Conservation (phyloP, 2,888 invertebrate species). For the Dasypolia templi region DNA sequence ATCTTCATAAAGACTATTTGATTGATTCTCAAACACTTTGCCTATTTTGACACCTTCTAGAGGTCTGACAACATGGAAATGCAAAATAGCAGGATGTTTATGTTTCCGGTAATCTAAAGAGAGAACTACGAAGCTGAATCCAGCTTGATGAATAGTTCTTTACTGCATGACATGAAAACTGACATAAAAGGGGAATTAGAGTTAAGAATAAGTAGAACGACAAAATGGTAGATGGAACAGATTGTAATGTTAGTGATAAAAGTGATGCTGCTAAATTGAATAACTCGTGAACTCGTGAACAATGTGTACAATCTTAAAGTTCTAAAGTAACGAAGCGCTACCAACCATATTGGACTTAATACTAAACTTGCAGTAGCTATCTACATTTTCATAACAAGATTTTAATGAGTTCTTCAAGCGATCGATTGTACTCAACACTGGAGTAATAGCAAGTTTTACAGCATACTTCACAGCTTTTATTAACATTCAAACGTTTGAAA, state of each 20-base stretch:
- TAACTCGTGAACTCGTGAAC: neutral
- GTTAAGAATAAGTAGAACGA: neutral
- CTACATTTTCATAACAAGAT: constrained; percentile 24
- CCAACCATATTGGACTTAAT: constrained; percentile 12
- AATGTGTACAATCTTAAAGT: neutral
- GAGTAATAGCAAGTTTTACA: constrained; percentile 20
- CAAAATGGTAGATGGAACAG: neutral
- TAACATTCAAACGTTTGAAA: constrained; percentile 21
- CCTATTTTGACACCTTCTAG: neutral
- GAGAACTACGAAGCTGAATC: neutral
- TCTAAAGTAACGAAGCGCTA: constrained; percentile 10
- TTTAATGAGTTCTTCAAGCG: constrained; percentile 34
- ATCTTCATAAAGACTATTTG: neutral
- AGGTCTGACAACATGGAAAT: neutral
- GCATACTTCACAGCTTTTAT: constrained; percentile 33
- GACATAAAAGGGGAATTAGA: neutral
- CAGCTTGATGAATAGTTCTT: neutral
- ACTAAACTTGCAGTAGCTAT: constrained; percentile 1
- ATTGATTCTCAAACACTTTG: neutral
- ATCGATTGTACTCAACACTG: constrained; percentile 20
- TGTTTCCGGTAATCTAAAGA: neutral
- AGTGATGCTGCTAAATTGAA: neutral
- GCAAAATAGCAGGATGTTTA: neutral
- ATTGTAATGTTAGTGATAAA: neutral
- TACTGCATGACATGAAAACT: neutral